Evolutionary conservation across 1,140 invertebrate genomes (phyloP).

Genomic region (Pseudomyrmex flavicornis): DNA sequence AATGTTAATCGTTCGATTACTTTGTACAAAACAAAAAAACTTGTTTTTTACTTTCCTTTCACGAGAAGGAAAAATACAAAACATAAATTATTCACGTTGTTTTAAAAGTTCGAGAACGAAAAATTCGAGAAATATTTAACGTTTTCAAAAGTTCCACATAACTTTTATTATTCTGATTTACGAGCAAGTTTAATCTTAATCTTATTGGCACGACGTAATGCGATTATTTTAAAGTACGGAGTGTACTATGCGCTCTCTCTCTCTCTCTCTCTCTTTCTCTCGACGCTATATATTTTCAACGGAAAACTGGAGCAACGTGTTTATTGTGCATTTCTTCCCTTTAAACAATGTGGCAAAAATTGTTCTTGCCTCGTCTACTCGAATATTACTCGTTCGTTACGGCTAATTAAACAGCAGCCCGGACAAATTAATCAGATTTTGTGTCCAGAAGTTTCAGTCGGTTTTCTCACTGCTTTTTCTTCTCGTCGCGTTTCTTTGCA

Average conservation of each 20-base stretch:
- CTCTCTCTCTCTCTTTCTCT: neutral
- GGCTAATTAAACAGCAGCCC: conserved; percentile 48
- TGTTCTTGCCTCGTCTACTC: conserved; percentile 4
- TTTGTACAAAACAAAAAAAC: neutral
- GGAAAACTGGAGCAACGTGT: neutral
- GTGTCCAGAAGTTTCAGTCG: conserved; percentile 23
- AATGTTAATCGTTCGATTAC: conserved; percentile 21
- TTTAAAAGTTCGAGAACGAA: neutral
- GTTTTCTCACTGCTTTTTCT: conserved; percentile 12
- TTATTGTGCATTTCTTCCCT: conserved; percentile 18
- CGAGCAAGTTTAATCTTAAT: conserved; percentile 15
- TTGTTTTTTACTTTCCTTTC: neutral
- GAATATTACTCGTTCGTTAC: conserved; percentile 38
- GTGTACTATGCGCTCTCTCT: neutral
- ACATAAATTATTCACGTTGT: neutral
- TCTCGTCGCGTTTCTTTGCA: neutral
- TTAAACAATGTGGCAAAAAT: conserved; percentile 14
- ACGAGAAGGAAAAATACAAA: no score
- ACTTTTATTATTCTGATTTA: conserved; percentile 12
- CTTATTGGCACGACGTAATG: neutral
- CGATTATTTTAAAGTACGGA: conserved; percentile 7
- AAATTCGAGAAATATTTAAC: neutral
- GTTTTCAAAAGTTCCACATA: neutral
- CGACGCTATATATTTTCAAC: conserved; percentile 4
- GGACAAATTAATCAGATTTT: conserved; percentile 45